These are phyloP conservation scores for Rhinella marina DNA, from an alignment of 2,797 vertebrate genomes.

Conservation along the genomic window DNA sequence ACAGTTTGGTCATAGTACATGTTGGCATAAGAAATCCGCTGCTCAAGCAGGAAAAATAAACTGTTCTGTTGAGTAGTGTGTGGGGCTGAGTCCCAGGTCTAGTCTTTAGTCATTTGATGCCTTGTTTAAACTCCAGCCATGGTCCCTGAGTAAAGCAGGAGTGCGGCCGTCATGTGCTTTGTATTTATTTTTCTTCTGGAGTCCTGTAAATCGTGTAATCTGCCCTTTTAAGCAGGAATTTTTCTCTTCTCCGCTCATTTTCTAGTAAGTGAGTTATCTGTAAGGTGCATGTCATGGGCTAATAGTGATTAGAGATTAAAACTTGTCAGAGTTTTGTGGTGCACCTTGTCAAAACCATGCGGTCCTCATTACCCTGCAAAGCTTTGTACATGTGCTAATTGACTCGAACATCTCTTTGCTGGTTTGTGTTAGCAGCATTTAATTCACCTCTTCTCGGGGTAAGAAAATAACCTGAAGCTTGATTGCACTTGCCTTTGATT, in stretches of 20 bases:
- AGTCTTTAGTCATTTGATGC: constrained; percentile 30
- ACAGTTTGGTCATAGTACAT: constrained; percentile 27
- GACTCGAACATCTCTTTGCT: constrained; percentile 17
- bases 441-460: constrained; percentile 4
- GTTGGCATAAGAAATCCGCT: constrained; percentile 23
- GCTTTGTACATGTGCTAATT: constrained; percentile 34
- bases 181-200: constrained; percentile 15
- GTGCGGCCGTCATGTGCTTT: constrained; percentile 16
- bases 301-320: neutral
- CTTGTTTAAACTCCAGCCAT: constrained; percentile 13
- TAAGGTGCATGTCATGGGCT: constrained; percentile 10
- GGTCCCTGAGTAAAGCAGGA: constrained; percentile 7
- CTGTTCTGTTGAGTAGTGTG: neutral
- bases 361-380: neutral
- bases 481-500: constrained; percentile 53
- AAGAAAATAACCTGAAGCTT: constrained; percentile 38
- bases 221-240: neutral
- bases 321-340: neutral
- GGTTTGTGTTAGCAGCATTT: constrained; percentile 48
- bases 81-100: constrained; percentile 10
- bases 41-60: constrained; percentile 38
- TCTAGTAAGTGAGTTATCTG: neutral
- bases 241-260: neutral
- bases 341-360: neutral
- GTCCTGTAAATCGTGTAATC: constrained; percentile 22